A percentile compares a stretch with the other conserved stretches of the same genome.
Conservation (phyloP, 2,888 invertebrate species). For the Sicus ferrugineus region DNA sequence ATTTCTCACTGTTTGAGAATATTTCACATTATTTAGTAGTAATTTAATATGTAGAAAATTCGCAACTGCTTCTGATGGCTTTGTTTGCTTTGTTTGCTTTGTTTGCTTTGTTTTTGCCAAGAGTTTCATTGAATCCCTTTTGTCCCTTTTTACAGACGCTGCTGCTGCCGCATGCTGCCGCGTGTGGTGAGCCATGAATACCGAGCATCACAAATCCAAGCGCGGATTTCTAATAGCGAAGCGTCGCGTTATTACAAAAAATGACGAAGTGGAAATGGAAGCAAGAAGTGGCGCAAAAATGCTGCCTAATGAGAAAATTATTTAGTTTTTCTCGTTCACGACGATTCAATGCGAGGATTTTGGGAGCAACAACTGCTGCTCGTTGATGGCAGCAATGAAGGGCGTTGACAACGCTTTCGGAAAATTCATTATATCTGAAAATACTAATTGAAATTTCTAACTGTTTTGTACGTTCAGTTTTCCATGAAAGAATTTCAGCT, state of each 20-base stretch:
- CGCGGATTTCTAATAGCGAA: no score
- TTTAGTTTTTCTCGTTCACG: conserved; percentile 2
- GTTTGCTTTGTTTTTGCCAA: no score
- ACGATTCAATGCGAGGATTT: neutral
- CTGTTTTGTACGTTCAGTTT: no score
- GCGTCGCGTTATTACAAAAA: conserved; percentile 7
- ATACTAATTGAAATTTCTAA: no score
- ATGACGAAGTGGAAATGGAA: conserved; percentile 19
- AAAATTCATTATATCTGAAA: no score
- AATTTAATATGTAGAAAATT: no score
- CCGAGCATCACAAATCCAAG: conserved; percentile 1
- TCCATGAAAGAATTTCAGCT: no score
- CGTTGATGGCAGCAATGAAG: neutral
- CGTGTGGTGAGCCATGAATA: conserved; percentile 11
- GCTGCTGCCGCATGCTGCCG: conserved; percentile 3
- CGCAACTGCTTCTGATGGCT: no score
- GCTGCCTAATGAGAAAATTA: conserved; percentile 24
- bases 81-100: no score
- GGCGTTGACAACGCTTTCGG: neutral
- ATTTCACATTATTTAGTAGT: no score
- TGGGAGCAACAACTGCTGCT: neutral
- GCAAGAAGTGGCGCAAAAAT: conserved; percentile 20
- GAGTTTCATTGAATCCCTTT: no score
- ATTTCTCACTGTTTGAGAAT: no score
- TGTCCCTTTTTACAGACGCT: neutral